Evolutionary conservation across 2,113 vertebrate genomes (phyloP), one percentile per base, ranked within the genome.

Genomic region (Myotis davidii): DNA sequence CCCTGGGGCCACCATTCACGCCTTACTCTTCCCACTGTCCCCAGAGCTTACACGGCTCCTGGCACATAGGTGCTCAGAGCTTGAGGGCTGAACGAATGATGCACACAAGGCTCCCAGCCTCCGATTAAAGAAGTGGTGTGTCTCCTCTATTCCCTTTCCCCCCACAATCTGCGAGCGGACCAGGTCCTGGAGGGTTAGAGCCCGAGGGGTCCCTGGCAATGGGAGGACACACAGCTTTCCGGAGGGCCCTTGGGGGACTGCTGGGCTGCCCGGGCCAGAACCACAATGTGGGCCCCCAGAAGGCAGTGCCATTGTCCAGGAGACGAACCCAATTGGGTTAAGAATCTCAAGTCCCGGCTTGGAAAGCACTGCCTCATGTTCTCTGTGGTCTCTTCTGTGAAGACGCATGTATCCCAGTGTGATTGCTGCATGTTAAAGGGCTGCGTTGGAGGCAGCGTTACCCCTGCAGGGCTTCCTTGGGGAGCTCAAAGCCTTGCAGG

Each of bases 371-470:
- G 12, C 34, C 3, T 42, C 37, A 25, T 10, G 8, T 16, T 70
- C 81, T 52, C 34, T 18, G 32, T 84, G 91, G 92, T 79, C 23
- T 59, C 13, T 50, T 48, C 87, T 17, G 64, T 39, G 21, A 94
- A 74, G 82, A 29, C 17, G 13, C 6, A 18, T 23, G 34, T 14
- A 34, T 10, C 20, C 6, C 1, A 1, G 64, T 3, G 21, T 13
- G 54, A 48, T 25, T 20, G 20, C 67, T 27, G 23, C 13, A 16
- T 6, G 14, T 45, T 65, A 42, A 89, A 25, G 48, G 52, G 50
- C 34, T 74, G 32, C 5, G 3, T 9, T 39, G 45, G 56, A 52
- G 48, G 76, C 4, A 0, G 16, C 48, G 32, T 85, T 25, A 45
- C 13, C 37, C 25, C 4, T 6, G 54, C 64, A 56, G 52, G 8